phyloP scores from a whole-genome alignment of 2,797 vertebrate genomes.

The Zenarchopterus dispar region DNA sequence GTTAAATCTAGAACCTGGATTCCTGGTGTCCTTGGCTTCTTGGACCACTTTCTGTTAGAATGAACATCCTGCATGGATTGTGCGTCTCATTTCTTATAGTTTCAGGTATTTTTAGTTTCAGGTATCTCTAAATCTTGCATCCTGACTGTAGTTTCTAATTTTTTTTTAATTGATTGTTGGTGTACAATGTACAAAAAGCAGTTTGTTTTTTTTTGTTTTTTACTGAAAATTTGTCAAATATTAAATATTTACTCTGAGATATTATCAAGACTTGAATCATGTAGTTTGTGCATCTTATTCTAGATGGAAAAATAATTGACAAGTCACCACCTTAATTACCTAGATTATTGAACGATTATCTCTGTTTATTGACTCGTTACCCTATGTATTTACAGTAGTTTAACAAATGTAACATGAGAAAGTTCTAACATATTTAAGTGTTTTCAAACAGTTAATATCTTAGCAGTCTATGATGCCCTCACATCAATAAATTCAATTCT shows the following conservation, averaged over 20 bases:
- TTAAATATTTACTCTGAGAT: background rate
- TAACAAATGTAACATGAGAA: background rate
- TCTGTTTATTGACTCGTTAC: background rate
- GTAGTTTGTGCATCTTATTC: too few relatives aligned
- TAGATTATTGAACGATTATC: background rate
- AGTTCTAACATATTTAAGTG: background rate
- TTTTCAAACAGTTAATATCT: constrained; percentile 7
- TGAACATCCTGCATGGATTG: constrained; percentile 25
- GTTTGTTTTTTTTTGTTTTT: background rate
- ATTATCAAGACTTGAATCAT: background rate
- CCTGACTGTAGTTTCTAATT: too few relatives aligned
- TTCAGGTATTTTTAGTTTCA: background rate
- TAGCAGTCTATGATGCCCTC: constrained; percentile 12
- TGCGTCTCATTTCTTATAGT: too few relatives aligned
- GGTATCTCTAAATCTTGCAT: background rate
- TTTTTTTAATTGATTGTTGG: constrained; percentile 8
- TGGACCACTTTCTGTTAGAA: constrained; percentile 27
- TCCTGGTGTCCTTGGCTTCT: constrained; percentile 47
- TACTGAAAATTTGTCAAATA: constrained; percentile 1
- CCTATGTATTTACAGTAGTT: background rate
- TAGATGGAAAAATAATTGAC: background rate
- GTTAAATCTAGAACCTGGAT: constrained; percentile 55
- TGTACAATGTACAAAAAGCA: constrained; percentile 1
- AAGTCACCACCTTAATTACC: background rate
- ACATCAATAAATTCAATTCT: constrained; percentile 23